These are phyloP conservation scores for Chanos chanos DNA, from an alignment of 2,797 vertebrate genomes.

Conservation along the genomic window DNA sequence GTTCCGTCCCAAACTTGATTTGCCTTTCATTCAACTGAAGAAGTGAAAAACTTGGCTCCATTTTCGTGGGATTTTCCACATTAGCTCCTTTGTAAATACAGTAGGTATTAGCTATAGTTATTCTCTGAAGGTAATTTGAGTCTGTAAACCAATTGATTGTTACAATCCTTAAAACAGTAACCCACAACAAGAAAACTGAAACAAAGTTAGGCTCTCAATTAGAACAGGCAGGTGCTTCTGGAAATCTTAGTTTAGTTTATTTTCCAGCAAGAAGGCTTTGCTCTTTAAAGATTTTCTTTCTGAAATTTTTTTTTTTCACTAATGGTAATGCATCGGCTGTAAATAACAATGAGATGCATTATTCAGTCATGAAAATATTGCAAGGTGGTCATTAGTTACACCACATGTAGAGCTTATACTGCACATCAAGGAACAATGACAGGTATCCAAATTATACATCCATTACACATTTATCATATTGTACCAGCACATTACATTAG, in stretches of 20 bases:
- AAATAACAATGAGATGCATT: slow-evolving; percentile 32
- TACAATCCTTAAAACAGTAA: slow-evolving; percentile 20
- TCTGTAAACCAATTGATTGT: slow-evolving; percentile 33
- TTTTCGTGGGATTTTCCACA: slow-evolving; percentile 38
- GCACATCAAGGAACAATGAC: slow-evolving; percentile 16
- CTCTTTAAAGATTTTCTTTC: slow-evolving; percentile 2
- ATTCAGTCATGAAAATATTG: slow-evolving; percentile 14
- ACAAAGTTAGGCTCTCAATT: slow-evolving; percentile 19
- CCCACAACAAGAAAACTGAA: slow-evolving; percentile 17
- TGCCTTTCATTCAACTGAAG: slow-evolving; percentile 40
- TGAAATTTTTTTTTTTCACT: slow-evolving; percentile 29
- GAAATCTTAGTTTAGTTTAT: not conserved
- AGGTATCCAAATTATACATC: slow-evolving; percentile 11
- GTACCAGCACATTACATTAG: slow-evolving; percentile 46
- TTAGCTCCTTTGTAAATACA: slow-evolving; percentile 39
- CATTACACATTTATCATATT: slow-evolving; percentile 23
- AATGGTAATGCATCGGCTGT: slow-evolving; percentile 32
- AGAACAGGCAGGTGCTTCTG: slow-evolving; percentile 17
- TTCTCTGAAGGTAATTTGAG: slow-evolving; percentile 44
- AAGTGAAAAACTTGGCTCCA: slow-evolving; percentile 21
- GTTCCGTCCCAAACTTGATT: slow-evolving; percentile 35
- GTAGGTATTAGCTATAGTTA: slow-evolving; percentile 39
- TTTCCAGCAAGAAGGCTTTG: slow-evolving; percentile 1
- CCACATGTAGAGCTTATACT: slow-evolving; percentile 27
- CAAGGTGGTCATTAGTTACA: slow-evolving; percentile 20